A percentile compares a stretch with the other conserved stretches of the same genome.
phyloP scores from a whole-genome alignment of 92 coral and sea anemone genomes.

The Pocillopora grandis region DNA sequence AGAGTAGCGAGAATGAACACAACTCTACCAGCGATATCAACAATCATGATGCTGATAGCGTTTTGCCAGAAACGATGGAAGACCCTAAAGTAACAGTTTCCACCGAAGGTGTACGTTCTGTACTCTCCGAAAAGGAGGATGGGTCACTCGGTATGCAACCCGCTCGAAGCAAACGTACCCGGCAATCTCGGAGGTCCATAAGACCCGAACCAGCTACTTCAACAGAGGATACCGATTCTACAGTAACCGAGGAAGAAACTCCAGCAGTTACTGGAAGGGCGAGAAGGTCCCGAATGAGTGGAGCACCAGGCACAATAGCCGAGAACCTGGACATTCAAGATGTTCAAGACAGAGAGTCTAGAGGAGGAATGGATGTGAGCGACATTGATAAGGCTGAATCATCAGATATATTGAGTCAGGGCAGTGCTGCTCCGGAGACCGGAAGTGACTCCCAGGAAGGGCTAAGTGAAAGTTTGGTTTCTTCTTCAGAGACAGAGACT shows the following conservation, averaged over 20 bases:
- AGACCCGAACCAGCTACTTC: conserved; percentile 11
- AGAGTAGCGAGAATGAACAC: neutral
- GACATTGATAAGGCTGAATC: conserved; percentile 29
- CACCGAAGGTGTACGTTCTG: conserved; percentile 7
- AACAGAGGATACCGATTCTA: conserved; percentile 22
- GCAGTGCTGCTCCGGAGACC: conserved; percentile 35
- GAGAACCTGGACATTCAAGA: conserved; percentile 15
- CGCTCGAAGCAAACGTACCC: conserved; percentile 7
- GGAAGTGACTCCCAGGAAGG: conserved; percentile 26
- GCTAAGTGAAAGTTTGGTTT: conserved; percentile 20
- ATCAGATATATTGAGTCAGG: conserved; percentile 27
- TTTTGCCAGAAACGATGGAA: neutral
- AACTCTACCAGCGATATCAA: neutral
- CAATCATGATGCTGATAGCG: neutral
- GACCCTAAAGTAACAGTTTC: neutral
- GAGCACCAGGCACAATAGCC: conserved; percentile 1
- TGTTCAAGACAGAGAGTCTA: neutral
- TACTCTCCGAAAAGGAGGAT: conserved; percentile 3
- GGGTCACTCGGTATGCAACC: neutral
- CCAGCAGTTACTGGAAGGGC: neutral
- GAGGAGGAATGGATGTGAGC: neutral
- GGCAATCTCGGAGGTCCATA: conserved; percentile 23
- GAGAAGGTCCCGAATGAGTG: conserved; percentile 22
- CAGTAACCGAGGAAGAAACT: conserved; percentile 27
- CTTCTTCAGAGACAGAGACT: conserved; percentile 32